A percentile compares a stretch with the other conserved stretches of the same genome.
Evolutionary conservation across 2,797 vertebrate genomes (phyloP).

Genomic region (Trichosurus vulpecula): DNA sequence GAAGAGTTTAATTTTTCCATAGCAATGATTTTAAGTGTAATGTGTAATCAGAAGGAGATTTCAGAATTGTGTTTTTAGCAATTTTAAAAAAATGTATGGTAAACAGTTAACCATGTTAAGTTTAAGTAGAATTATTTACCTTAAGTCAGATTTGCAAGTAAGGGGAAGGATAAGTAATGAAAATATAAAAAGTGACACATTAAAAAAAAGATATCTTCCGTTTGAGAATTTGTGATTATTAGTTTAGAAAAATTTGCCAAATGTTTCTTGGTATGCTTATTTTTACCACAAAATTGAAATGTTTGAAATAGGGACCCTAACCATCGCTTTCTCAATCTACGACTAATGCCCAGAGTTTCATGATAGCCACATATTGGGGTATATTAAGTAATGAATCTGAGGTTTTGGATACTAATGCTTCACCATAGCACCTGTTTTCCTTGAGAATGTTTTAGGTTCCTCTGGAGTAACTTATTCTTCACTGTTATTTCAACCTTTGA

Average conservation of each 20-base stretch:
- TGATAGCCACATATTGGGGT: background rate
- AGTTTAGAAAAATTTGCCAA: conserved; percentile 62
- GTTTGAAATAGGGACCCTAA: conserved; percentile 19
- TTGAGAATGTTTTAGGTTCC: conserved; percentile 33
- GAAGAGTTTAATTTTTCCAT: conserved; percentile 66
- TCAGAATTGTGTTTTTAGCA: conserved; percentile 68
- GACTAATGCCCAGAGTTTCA: conserved; percentile 39
- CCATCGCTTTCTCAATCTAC: conserved; percentile 31
- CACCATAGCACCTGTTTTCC: background rate
- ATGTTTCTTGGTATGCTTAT: conserved; percentile 50
- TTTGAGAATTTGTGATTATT: conserved; percentile 59
- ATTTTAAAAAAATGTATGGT: conserved; percentile 66
- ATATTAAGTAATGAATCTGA: background rate
- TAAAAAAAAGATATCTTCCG: conserved; percentile 60
- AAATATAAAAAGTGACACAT: conserved; percentile 71
- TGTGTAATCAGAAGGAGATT: conserved; percentile 74
- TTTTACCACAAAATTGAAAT: conserved; percentile 37
- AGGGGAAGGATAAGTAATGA: conserved; percentile 60
- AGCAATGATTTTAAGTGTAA: conserved; percentile 64
- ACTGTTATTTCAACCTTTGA: conserved; percentile 55
- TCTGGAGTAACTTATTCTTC: conserved; percentile 50
- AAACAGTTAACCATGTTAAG: conserved; percentile 66
- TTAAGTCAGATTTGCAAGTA: conserved; percentile 64
- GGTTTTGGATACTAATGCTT: conserved; percentile 15
- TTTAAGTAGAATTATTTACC: conserved; percentile 54